Base-by-base conservation (phyloP, 2,113 vertebrate species). In the Etheostoma spectabile region DNA sequence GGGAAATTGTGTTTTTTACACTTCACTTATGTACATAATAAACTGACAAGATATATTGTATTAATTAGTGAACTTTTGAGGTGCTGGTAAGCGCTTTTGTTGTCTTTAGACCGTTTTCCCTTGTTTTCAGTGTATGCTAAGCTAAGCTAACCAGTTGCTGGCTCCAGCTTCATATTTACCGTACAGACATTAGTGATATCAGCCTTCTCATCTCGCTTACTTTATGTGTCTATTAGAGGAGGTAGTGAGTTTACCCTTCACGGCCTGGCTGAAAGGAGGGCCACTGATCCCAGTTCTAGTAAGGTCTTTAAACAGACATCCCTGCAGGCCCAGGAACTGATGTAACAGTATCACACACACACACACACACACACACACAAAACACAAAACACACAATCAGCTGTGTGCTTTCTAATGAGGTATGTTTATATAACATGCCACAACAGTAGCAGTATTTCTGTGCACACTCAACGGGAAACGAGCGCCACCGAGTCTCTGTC, bases 331-430 rank as follows among this genome's bases (percentile, higher is more conserved):
- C 83, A 77, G 88, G 85, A 89, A 92, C 80, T 91, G 88, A 93
- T 91, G 81, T 88, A 86, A 89, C 80, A 57, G 52, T 64, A 77
- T 80, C 68, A 86, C 80, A 71, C 71, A 6, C 55, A 52, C 42
- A 33, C 24, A 85, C 79, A 77, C 76, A 6, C 57, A 53, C 46
- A 87, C 75, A 77, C 75, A 7, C 56, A 52, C 35, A 35, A 15
- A 21, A 48, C 38, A 83, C 13, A 79, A 61, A 0, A 66, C 38
- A 79, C 63, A 82, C 66, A 48, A 60, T 88, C 92, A 93, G 92
- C 92, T 92, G 92, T 91, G 82, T 74, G 69, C 87, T 86, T 86
- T 83, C 85, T 87, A 90, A 89, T 90, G 79, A 87, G 68, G 66
- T 69, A 56, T 62, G 88, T 92, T 90, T 90, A 90, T 90, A 74